Evolutionary conservation across 2,113 vertebrate species (phyloP).

Genomic region (Baryphthengus martii): DNA sequence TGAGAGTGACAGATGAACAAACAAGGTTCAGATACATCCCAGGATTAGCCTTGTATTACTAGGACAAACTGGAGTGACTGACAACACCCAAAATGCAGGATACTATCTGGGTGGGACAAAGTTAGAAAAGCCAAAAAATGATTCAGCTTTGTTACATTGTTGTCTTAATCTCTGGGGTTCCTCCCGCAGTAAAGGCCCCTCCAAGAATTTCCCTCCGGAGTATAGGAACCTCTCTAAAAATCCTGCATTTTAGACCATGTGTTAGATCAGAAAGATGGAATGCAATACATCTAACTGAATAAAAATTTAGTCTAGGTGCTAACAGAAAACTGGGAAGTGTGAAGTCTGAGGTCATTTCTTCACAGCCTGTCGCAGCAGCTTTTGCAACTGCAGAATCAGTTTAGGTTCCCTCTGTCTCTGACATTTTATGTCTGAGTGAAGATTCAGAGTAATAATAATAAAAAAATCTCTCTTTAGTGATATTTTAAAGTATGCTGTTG

Average conservation of each 20-base stretch:
- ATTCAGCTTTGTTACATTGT: background rate
- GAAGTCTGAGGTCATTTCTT: constrained; percentile 39
- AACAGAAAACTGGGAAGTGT: constrained; percentile 37
- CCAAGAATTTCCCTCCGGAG: background rate
- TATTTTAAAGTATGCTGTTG: constrained; percentile 42
- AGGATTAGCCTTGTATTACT: background rate
- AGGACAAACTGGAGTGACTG: background rate
- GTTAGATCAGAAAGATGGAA: constrained; percentile 32
- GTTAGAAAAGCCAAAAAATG: background rate
- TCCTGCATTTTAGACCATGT: background rate
- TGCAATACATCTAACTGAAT: background rate
- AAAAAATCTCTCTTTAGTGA: constrained; percentile 17
- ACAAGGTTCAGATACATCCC: background rate
- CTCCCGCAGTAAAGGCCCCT: background rate
- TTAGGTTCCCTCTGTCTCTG: background rate
- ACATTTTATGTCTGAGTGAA: constrained; percentile 6
- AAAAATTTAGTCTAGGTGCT: constrained; percentile 20
- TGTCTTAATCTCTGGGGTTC: background rate
- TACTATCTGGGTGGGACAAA: background rate
- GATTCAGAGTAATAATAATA: constrained; percentile 29
- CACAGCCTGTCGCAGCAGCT: constrained; percentile 25
- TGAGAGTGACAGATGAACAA: background rate
- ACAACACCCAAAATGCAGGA: background rate
- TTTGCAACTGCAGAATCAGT: constrained; percentile 13
- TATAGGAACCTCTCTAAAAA: background rate